Evolutionary conservation across 1,140 invertebrate species (phyloP), one percentile per base, ranked within the genome.

Genomic region (Caenorhabditis remanei): DNA sequence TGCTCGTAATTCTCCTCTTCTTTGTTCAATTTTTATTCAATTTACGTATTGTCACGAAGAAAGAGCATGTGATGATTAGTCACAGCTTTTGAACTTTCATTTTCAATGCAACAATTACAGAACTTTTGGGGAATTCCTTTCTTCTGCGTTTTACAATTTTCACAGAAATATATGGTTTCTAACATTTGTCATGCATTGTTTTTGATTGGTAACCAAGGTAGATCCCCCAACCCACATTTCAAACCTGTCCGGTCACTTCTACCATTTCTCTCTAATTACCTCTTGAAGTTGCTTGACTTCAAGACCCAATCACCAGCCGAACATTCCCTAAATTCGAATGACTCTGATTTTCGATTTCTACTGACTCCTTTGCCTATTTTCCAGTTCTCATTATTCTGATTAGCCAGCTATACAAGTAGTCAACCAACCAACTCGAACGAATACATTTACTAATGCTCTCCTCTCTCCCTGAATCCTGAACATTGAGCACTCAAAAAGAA

Each of bases 401-500:
- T 50, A 71, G 11, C 6, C 65, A 46, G 19, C 43, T 46, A 71
- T 71, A 71, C 46, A 16, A 13, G 63, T 65, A 71, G 46, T 24
- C 71, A 79, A 79, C 19, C 71, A 46, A 50, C 65, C 32, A 32
- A 32, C 32, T 32, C 65, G 43, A 43, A 43, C 65, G 43, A 71
- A 71, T 71, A 46, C 65, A 71, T 71, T 71, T 71, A 71, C 40
- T 2, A 32, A 32, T 46, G 40, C 19, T 63, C 32, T 40, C 21
- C 24, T 24, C 24, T 24, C 19, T 24, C 32, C 24, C 14, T 58
- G 14, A 58, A 13, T 4, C 16, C 43, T 79, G 71, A 79, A 50
- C 71, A 79, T 79, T 79, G 71, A 79, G 46, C 71, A 50, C 71
- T 79, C 71, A 79, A 50, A 50, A 79, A 71, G 32, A 63, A 63